These are phyloP conservation scores for Arion vulgaris DNA, from an alignment of 1,140 invertebrate species.

Conservation along the genomic window DNA sequence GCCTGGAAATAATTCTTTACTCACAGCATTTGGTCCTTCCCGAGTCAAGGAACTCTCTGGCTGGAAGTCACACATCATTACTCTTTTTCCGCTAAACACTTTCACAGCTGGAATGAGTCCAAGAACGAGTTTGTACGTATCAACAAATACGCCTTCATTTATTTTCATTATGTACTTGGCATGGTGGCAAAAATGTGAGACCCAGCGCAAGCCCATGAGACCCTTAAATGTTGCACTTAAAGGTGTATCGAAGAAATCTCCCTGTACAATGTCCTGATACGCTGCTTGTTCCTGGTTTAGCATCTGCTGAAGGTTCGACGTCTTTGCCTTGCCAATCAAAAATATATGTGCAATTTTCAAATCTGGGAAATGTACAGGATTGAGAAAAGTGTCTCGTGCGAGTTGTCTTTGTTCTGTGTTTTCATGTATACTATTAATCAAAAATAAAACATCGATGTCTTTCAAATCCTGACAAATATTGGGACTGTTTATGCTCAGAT, in stretches of 20 bases:
- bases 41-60: conserved; percentile 16
- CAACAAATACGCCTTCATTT: conserved; percentile 89
- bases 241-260: conserved; percentile 57
- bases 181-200: conserved; percentile 77
- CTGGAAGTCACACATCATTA: conserved; percentile 42
- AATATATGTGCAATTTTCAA: conserved; percentile 74
- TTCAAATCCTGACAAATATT: background rate
- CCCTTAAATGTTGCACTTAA: conserved; percentile 74
- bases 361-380: background rate
- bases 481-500: conserved; percentile 1
- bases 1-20: conserved; percentile 40
- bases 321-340: conserved; percentile 76
- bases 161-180: conserved; percentile 85
- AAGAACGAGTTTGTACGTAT: conserved; percentile 75
- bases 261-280: conserved; percentile 58
- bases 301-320: conserved; percentile 43
- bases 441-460: conserved; percentile 15
- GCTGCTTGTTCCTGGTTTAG: conserved; percentile 45
- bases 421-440: conserved; percentile 9
- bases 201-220: conserved; percentile 88
- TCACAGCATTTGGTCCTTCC: conserved; percentile 37
- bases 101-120: conserved; percentile 35
- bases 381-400: conserved; percentile 3
- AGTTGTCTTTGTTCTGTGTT: conserved; percentile 13
- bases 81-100: background rate